Percentiles rank a stretch among this genome's conserved stretches.
phyloP scores from a whole-genome alignment of 1,140 invertebrate genomes.

The Uloborus diversus region DNA sequence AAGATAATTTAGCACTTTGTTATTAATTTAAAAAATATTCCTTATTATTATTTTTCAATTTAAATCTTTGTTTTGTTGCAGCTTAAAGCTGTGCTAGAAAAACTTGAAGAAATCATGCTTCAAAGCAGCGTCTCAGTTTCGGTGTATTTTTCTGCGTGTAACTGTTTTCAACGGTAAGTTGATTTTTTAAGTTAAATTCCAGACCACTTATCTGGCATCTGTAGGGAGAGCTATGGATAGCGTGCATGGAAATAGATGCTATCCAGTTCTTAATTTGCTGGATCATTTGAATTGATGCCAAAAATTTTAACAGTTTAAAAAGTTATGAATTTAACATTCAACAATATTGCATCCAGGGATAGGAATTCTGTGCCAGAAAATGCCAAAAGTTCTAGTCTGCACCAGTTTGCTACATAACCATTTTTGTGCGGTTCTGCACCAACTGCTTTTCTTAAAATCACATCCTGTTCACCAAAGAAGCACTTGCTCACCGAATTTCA shows the following conservation, averaged over 20 bases:
- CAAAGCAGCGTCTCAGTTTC: neutral
- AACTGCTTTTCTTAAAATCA: too few relatives aligned
- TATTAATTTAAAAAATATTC: too few relatives aligned
- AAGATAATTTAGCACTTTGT: too few relatives aligned
- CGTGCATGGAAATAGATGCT: too few relatives aligned
- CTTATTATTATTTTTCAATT: neutral
- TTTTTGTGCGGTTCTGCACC: too few relatives aligned
- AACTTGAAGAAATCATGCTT: neutral
- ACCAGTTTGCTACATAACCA: too few relatives aligned
- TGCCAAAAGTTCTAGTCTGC: too few relatives aligned
- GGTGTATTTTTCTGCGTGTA: neutral
- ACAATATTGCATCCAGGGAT: neutral
- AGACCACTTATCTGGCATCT: neutral
- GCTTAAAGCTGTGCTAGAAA: neutral
- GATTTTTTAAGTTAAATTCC: neutral
- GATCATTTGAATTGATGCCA: neutral
- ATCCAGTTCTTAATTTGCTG: too few relatives aligned
- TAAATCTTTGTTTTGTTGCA: neutral
- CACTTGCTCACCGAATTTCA: too few relatives aligned
- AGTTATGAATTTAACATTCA: neutral
- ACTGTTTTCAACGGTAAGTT: slow-evolving; percentile 19
- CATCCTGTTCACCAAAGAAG: too few relatives aligned
- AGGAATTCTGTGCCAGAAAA: too few relatives aligned
- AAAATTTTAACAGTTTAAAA: neutral
- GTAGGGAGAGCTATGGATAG: neutral